A percentile compares a stretch with the other conserved stretches of the same genome.
phyloP scores from a whole-genome alignment of 2,113 vertebrate species.

The Peromyscus californicus region DNA sequence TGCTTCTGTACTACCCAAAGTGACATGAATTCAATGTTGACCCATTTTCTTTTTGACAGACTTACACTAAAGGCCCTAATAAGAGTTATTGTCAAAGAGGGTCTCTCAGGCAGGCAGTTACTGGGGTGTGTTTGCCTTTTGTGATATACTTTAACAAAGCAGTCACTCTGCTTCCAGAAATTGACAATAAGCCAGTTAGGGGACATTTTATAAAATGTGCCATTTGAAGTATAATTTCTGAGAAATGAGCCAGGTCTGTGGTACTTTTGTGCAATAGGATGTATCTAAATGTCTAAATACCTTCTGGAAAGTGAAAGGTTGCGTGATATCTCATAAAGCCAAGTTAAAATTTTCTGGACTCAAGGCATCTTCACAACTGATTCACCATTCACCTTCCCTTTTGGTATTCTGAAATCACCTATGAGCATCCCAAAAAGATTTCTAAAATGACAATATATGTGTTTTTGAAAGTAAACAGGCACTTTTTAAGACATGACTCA shows the following conservation, averaged over 20 bases:
- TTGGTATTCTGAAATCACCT: constrained; percentile 43
- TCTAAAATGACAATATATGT: constrained; percentile 55
- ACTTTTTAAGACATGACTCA: constrained; percentile 81
- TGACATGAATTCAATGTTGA: neutral
- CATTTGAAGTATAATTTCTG: neutral
- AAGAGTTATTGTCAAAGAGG: rapidly evolving
- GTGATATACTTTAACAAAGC: neutral
- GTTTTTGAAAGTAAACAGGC: constrained; percentile 81
- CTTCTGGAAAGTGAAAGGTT: constrained; percentile 16
- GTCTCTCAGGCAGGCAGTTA: neutral
- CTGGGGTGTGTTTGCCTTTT: neutral
- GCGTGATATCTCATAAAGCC: neutral
- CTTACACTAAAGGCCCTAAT: neutral
- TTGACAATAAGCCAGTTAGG: neutral
- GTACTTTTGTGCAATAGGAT: neutral
- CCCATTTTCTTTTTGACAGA: neutral
- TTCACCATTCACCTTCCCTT: neutral
- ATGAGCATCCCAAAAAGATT: constrained; percentile 49
- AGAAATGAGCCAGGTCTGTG: neutral
- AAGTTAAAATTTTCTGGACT: neutral
- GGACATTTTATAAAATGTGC: neutral
- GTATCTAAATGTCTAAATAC: neutral
- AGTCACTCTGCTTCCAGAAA: neutral
- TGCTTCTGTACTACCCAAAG: neutral
- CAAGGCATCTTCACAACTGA: neutral